A percentile compares a stretch with the other conserved stretches of the same genome.
Evolutionary conservation across 2,113 vertebrate genomes (phyloP).

Genomic region (Pelecanoides urinatrix): DNA sequence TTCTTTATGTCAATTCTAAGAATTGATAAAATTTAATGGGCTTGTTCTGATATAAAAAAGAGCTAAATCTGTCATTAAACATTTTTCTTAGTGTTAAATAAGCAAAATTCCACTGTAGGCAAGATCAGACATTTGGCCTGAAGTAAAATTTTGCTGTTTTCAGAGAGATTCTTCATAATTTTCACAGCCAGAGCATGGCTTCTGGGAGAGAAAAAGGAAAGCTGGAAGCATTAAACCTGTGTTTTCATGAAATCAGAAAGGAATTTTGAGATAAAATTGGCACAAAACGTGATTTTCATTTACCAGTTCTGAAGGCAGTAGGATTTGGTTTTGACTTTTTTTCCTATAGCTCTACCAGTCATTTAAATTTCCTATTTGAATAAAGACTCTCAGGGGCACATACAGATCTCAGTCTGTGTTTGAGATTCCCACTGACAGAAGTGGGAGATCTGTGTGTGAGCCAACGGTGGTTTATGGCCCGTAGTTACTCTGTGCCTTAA

Average conservation of each 20-base stretch:
- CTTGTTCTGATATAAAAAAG: not conserved
- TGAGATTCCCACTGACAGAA: slow-evolving; percentile 37
- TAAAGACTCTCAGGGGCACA: not conserved
- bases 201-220: not conserved
- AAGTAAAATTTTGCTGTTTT: not conserved
- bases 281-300: not conserved
- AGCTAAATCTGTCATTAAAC: not conserved
- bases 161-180: not conserved
- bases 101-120: not conserved
- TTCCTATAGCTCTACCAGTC: not conserved
- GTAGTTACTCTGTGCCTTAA: not conserved
- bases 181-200: not conserved
- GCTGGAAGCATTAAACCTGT: not conserved
- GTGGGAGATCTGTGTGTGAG: slow-evolving; percentile 25
- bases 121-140: not conserved
- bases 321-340: not conserved
- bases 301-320: not conserved
- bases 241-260: not conserved
- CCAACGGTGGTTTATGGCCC: not conserved
- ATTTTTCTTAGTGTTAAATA: not conserved
- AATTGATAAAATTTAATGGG: not conserved
- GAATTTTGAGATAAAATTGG: not conserved
- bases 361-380: slow-evolving; percentile 22
- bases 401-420: not conserved
- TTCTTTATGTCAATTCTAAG: not conserved